Evolutionary conservation across 2,888 invertebrate species (phyloP), one percentile per base, ranked within the genome.

Genomic region (Cacoxenus indagator): DNA sequence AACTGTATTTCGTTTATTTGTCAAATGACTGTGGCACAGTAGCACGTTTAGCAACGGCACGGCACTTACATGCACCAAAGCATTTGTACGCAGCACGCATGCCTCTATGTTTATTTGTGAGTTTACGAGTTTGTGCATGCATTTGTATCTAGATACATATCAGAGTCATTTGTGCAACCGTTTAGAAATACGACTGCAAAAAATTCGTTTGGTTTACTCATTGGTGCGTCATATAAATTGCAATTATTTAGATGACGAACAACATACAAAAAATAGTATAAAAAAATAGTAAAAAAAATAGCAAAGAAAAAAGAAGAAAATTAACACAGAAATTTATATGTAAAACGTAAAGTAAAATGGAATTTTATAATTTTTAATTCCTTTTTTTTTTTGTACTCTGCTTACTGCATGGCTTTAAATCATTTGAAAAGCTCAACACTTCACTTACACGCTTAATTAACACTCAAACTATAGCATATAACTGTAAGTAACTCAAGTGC

Each of bases 231-330:
- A 43, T 26, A 24, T 62, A 77, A 75, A 73, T 72, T 72, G 75
- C 80, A 83, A 83, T 81, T 83, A 81, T 82, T 72, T 78, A 76
- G 77, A 82, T 83, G 80, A 78, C 57, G 29, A 11, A 8, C 37
- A 14, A 5, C 82, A 81, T n/a, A n/a, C n/a, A n/a, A n/a, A n/a
- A n/a, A 76, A 79, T 81, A 78, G 77, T 82, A 4, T 27, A 11
- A 24, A 8, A 11, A 78, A 65, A 66, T 57, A 74, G 75, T 74
- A 27, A 55, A 26, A 55, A 4, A 54, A 54, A 54, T 11, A 54
- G 22, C 54, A 54, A 54, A 9, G 22, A 54, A 9, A 17, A 54
- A 54, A 54, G 22, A 54, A 54, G 6, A 46, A 46, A 37, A 37
- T 37, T 8, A 37, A 37, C 37, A 11, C 37, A 14, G 5, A 8